Conservation (phyloP, 2,113 vertebrate genomes). For the Phalacrocorax carbo region DNA sequence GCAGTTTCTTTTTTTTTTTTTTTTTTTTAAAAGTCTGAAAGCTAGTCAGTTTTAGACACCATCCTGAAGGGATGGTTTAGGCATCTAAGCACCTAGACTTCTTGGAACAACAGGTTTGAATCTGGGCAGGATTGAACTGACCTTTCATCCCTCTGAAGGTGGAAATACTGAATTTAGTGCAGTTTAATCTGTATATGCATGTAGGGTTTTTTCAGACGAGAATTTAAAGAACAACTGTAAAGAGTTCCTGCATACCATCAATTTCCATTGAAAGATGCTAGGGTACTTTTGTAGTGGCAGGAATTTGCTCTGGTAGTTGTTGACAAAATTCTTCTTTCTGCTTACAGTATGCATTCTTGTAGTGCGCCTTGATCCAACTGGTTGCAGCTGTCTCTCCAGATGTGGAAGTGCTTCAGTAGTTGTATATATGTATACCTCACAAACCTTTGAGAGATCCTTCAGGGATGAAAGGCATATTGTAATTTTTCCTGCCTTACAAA, state of each 20-base stretch:
- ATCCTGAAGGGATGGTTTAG: constrained; percentile 48
- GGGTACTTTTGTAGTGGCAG: neutral
- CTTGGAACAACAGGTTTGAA: constrained; percentile 59
- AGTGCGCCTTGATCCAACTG: neutral
- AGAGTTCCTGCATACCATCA: neutral
- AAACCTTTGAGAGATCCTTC: constrained; percentile 25
- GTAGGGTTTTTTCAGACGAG: constrained; percentile 27
- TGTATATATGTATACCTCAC: neutral
- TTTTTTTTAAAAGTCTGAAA: constrained; percentile 23
- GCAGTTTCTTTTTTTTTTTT: constrained; percentile 21
- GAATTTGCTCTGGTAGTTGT: constrained; percentile 22
- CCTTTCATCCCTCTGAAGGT: constrained; percentile 59
- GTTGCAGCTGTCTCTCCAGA: constrained; percentile 6
- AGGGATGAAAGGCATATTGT: constrained; percentile 49
- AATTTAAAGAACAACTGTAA: constrained; percentile 16
- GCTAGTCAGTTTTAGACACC: constrained; percentile 58
- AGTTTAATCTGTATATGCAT: constrained; percentile 1
- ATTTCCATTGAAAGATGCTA: neutral
- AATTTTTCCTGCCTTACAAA: constrained; percentile 28
- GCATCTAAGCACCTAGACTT: constrained; percentile 44
- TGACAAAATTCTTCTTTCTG: neutral
- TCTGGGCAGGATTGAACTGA: constrained; percentile 46
- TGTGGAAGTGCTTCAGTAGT: constrained; percentile 8
- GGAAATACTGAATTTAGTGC: constrained; percentile 37
- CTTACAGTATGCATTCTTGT: neutral